Evolutionary conservation across 1,140 invertebrate species (phyloP).

Genomic region (Drosophila pruinosa): DNA sequence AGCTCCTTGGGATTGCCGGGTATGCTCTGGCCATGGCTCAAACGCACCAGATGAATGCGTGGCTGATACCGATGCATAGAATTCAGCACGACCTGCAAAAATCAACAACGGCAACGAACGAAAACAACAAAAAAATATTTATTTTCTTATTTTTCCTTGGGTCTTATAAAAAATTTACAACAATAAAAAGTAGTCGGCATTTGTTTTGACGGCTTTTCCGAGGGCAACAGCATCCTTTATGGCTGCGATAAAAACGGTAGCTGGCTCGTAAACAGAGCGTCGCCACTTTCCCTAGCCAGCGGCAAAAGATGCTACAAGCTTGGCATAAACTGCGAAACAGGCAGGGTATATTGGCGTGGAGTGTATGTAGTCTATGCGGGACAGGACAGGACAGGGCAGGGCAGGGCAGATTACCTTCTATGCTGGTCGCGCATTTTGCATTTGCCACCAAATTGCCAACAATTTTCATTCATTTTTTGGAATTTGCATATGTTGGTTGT

Average conservation of each 20-base stretch:
- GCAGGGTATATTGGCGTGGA: not conserved
- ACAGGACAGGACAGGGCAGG: not conserved
- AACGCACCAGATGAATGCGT: conserved; percentile 93
- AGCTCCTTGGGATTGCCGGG: conserved; percentile 92
- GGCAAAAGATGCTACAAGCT: not conserved
- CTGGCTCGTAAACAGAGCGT: conserved; percentile 63
- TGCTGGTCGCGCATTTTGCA: conserved; percentile 31
- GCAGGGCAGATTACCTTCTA: not conserved
- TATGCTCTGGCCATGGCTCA: conserved; percentile 87
- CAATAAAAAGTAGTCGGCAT: conserved; percentile 76
- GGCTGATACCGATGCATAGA: conserved; percentile 99
- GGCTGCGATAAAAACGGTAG: conserved; percentile 73
- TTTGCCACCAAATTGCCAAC: conserved; percentile 81
- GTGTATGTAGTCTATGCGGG: not conserved
- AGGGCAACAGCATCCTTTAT: conserved; percentile 56
- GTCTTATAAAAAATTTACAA: conserved; percentile 73
- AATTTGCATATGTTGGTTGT: conserved; percentile 65
- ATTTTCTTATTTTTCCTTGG: not conserved
- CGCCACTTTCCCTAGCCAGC: conserved; percentile 24
- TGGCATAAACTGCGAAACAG: not conserved
- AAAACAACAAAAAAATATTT: conserved; percentile 5
- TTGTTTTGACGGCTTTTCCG: conserved; percentile 71
- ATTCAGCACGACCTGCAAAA: conserved; percentile 95
- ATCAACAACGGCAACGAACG: not conserved
- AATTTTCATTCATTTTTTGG: conserved; percentile 78